phyloP scores from a whole-genome alignment of 2,888 invertebrate genomes.

The Chouioia cunea region DNA sequence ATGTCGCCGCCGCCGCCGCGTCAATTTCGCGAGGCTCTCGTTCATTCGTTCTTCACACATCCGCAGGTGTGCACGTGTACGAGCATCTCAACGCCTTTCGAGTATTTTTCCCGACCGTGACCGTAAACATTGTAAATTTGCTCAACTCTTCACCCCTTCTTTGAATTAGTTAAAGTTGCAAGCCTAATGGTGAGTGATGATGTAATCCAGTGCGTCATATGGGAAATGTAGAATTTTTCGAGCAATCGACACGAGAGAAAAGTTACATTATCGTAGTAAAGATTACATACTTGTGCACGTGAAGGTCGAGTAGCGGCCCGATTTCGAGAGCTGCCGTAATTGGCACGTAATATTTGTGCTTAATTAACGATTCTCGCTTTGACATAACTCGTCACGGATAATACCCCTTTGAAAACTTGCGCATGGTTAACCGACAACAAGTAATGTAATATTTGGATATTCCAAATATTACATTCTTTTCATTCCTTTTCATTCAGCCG shows the following conservation, averaged over 20 bases:
- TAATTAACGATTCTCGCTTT: constrained; percentile 5
- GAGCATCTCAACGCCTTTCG: not conserved
- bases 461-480: not conserved
- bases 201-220: too few species aligned
- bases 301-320: constrained; percentile 29
- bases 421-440: not conserved
- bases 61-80: not conserved
- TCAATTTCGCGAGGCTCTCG: constrained; percentile 23
- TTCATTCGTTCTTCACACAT: not conserved
- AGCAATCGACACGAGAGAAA: not conserved
- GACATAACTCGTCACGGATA: not conserved
- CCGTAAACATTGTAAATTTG: not conserved
- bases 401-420: too few species aligned
- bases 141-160: not conserved
- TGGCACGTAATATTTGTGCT: constrained; percentile 10
- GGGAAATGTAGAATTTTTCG: too few species aligned
- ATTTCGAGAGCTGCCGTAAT: constrained; percentile 8
- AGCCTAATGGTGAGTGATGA: too few species aligned
- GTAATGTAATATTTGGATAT: not conserved
- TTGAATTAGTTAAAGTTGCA: too few species aligned
- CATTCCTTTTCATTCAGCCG: too few species aligned
- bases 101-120: not conserved
- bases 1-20: constrained; percentile 4
- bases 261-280: constrained; percentile 1
- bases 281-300: not conserved